Conservation (phyloP, 53 echinoderm and acorn worm genomes). For the Hippasteria phrygiana region DNA sequence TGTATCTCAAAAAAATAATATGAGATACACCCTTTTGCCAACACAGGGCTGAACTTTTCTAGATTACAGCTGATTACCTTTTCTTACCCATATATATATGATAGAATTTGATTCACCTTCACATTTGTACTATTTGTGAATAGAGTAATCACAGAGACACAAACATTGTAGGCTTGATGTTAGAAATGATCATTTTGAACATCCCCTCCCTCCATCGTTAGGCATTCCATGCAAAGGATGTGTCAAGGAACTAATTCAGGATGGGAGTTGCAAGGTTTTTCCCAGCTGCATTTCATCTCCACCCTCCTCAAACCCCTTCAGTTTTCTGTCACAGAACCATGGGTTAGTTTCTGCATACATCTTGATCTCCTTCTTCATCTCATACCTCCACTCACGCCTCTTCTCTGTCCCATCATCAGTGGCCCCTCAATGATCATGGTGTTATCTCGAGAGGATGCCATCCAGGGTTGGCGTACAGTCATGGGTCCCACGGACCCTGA, state of each 20-base stretch:
- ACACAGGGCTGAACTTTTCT: no score
- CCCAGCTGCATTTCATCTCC: neutral
- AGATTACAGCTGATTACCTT: no score
- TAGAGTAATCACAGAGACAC: no score
- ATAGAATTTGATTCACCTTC: no score
- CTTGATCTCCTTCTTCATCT: neutral
- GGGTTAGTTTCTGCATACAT: neutral
- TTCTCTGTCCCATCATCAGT: conserved; percentile 63
- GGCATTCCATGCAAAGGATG: neutral
- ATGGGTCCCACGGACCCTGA: conserved; percentile 98
- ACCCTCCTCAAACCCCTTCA: neutral
- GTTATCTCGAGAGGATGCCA: conserved; percentile 90
- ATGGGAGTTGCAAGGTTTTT: neutral
- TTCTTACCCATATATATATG: no score
- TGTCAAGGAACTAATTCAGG: neutral
- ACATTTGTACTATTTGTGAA: no score
- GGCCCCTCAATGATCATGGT: conserved; percentile 96
- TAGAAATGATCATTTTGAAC: neutral
- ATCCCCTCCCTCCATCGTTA: neutral
- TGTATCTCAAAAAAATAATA: no score
- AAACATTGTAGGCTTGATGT: neutral
- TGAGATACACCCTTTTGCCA: no score
- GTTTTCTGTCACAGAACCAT: neutral
- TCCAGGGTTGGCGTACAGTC: conserved; percentile 79
- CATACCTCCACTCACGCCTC: no score